These are phyloP conservation scores for Diabrotica virgifera DNA, from an alignment of 1,140 invertebrate species.

Conservation along the genomic window DNA sequence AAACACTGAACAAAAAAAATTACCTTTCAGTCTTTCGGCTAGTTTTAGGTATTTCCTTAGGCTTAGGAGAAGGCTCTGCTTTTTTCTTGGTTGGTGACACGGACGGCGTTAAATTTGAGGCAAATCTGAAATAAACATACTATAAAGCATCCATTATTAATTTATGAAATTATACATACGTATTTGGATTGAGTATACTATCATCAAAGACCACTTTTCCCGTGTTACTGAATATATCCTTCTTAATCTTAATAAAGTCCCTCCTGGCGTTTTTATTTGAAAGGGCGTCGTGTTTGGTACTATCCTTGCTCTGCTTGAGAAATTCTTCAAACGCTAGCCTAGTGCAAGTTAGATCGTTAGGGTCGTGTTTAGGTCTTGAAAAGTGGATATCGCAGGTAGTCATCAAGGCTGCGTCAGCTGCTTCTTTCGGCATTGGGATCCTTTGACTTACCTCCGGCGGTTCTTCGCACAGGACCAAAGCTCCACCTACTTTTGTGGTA, in stretches of 20 bases:
- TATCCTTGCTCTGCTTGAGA: constrained; percentile 25
- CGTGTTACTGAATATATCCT: constrained; percentile 20
- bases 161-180: background rate
- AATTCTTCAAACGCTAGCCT: constrained; percentile 29
- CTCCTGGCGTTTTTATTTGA: constrained; percentile 21
- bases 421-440: constrained; percentile 4
- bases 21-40: constrained; percentile 24
- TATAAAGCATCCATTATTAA: background rate
- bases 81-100: constrained; percentile 18
- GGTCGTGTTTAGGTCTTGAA: constrained; percentile 11
- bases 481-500: too few relatives aligned
- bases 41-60: constrained; percentile 21
- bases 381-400: constrained; percentile 16
- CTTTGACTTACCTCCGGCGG: constrained; percentile 16
- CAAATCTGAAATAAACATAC: constrained; percentile 6
- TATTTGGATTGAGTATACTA: background rate
- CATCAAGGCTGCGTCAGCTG: background rate
- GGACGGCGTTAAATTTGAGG: constrained; percentile 2
- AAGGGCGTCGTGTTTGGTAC: constrained; percentile 4
- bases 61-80: constrained; percentile 15
- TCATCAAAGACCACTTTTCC: constrained; percentile 14
- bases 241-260: constrained; percentile 26
- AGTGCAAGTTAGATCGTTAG: constrained; percentile 20
- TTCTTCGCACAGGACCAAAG: constrained; percentile 3
- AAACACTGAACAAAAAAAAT: background rate